These are phyloP conservation scores for Ips typographus DNA, from an alignment of 1,140 invertebrate genomes.

Conservation along the genomic window DNA sequence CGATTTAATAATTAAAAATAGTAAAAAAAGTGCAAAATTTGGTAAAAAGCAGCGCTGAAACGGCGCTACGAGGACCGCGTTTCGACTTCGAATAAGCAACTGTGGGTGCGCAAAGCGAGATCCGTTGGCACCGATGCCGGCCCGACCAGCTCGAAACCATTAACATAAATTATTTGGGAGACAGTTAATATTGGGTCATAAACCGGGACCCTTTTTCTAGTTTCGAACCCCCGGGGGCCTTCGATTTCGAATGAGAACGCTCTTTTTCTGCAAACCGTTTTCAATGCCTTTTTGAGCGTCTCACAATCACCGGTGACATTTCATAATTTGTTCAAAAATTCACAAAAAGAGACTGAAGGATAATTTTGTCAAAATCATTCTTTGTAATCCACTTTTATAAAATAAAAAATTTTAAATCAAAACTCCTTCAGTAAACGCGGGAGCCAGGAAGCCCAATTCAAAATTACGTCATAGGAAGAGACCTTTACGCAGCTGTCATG, in stretches of 20 bases:
- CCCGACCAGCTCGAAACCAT: conserved; percentile 45
- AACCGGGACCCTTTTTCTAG: conserved; percentile 39
- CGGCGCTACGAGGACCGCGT: conserved; percentile 15
- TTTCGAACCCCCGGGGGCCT: conserved; percentile 19
- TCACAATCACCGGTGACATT: too few species aligned
- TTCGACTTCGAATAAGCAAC: conserved; percentile 25
- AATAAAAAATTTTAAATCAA: too few species aligned
- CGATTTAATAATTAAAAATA: not conserved
- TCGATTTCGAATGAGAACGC: conserved; percentile 1
- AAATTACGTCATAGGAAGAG: not conserved
- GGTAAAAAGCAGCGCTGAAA: conserved; percentile 19
- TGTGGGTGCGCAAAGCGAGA: conserved; percentile 30
- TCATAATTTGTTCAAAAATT: too few species aligned
- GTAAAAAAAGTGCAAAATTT: conserved; percentile 10
- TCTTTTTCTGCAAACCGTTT: not conserved
- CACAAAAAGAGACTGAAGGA: too few species aligned
- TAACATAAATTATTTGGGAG: conserved; percentile 56
- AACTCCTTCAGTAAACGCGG: too few species aligned
- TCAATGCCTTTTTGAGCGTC: too few species aligned
- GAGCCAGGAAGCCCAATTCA: too few species aligned
- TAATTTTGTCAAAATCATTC: too few species aligned
- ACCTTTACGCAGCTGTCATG: conserved; percentile 35
- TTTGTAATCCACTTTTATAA: too few species aligned
- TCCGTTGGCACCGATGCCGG: conserved; percentile 20
- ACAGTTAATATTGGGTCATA: conserved; percentile 55